Base-by-base conservation (phyloP, 1,140 invertebrate species). In the Diachasma alloeum region DNA sequence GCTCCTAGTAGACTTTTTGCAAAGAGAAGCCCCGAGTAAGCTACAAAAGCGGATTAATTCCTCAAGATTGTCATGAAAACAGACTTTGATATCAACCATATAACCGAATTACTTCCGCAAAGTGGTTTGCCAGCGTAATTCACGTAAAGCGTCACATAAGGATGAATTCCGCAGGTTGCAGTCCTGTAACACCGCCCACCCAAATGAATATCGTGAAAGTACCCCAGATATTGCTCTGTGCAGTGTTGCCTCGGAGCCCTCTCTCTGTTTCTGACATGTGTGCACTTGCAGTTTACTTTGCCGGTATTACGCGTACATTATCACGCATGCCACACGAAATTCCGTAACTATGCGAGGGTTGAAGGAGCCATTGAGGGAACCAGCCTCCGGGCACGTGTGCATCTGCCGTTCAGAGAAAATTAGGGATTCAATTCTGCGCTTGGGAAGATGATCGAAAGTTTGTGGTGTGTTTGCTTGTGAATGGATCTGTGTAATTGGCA, bases 191-290 rank as follows among this genome's bases (percentile, higher is more conserved):
- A 26, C 24, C 48, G 15, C 15, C 48, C 9, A 56, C 59, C 4
- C 9, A 63, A 63, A 63, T 63, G 59, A 19, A 59, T 59, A 59
- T 59, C 19, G 53, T 22, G 8, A 24, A 31, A 63, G 59, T 63
- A 26, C 59, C 59, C 9, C 59, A 26, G 59, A 31, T 63, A 63
- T 63, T 63, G 24, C 59, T 26, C 19, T 63, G 11, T 63, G 15
- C 59, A 6, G 24, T 63, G 24, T 26, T 63, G 59, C 59, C 59
- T 63, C 24, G 24, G 19, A 19, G 48, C n/a, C 24, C 59, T 26
- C 59, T 6, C 59, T 26, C 59, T 63, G 59, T 63, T 63, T 63
- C 59, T 63, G 59, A 63, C 59, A 63, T 63, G 24, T 63, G 59
- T 63, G 24, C 24, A 31, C 59, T 63, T 63, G 59, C 59, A 63